Base-by-base conservation (phyloP, 92 coral and sea anemone species). In the Phymanthus crucifer region DNA sequence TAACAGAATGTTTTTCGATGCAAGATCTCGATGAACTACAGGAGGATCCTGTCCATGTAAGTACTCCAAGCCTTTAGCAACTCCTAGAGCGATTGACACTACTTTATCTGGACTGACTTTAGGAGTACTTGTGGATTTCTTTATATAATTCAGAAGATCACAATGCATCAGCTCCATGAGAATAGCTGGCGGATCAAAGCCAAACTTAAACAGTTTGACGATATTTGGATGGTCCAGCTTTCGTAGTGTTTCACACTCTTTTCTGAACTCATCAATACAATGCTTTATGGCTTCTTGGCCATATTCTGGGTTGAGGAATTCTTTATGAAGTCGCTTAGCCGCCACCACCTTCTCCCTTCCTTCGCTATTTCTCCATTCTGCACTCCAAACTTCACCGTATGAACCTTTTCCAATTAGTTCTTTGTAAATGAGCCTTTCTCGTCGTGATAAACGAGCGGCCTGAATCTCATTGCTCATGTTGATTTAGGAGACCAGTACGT, bases 21-120 rank as follows among this genome's bases (percentile, higher is more conserved):
- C 92, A 19, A 91, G 37, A 74, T 91, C 96, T 21, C 96, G 91
- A 71, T 91, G 96, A 13, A 83, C 96, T 1, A 91, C 57, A 13
- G 93, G 86, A 1, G 83, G 74, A 0, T 45, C 32, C 40, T 86
- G 80, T 29, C 87, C 52, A 76, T 91, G 96, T 69, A 91, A 83
- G 73, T 89, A 91, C 27, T 83, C 64, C 33, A n/a, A n/a, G n/a
- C n/a, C n/a, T n/a, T n/a, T n/a, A n/a, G n/a, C n/a, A n/a, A n/a
- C n/a, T n/a, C n/a, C n/a, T n/a, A n/a, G n/a, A n/a, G n/a, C n/a
- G n/a, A n/a, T n/a, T n/a, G n/a, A n/a, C n/a, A n/a, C n/a, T 34
- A 82, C 54, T n/a, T 89, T 83, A 23, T 43, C 29, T 34, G 45
- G 79, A 17, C 57, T 76, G 34, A 91, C 83, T 79, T 85, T 88